A percentile compares a stretch with the other conserved stretches of the same genome.
Conservation (phyloP, 2,888 invertebrate species). For the Perithous albicinctus region DNA sequence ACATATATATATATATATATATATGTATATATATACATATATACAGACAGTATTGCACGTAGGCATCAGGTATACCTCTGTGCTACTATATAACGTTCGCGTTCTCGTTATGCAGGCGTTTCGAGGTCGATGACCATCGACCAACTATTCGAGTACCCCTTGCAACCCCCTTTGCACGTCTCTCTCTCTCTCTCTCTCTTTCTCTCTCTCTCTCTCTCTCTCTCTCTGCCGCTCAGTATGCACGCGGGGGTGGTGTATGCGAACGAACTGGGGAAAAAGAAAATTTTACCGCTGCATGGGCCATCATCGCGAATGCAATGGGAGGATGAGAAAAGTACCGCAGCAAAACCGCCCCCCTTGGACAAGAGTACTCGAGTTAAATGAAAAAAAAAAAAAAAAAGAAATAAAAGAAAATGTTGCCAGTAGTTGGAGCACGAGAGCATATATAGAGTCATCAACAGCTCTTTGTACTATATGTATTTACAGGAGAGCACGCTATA, state of each 20-base stretch:
- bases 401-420: conserved; percentile 31
- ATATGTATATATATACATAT: no score
- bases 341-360: conserved; percentile 33
- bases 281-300: conserved; percentile 19
- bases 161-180: conserved; percentile 16
- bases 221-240: conserved; percentile 22
- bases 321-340: conserved; percentile 39
- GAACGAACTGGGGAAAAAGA: conserved; percentile 6
- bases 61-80: conserved; percentile 3
- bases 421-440: conserved; percentile 16
- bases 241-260: conserved; percentile 22
- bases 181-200: not conserved
- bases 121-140: conserved; percentile 69
- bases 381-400: conserved; percentile 42
- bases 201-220: conserved; percentile 27
- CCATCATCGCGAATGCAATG: conserved; percentile 27
- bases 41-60: not conserved
- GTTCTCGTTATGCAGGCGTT: conserved; percentile 62
- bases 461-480: not conserved
- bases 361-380: conserved; percentile 56
- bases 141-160: conserved; percentile 60
- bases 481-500: no score
- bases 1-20: no score
- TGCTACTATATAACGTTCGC: conserved; percentile 28
- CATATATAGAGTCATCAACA: conserved; percentile 32